Evolutionary conservation across 2,888 invertebrate species (phyloP).

Genomic region (Papilio protenor): DNA sequence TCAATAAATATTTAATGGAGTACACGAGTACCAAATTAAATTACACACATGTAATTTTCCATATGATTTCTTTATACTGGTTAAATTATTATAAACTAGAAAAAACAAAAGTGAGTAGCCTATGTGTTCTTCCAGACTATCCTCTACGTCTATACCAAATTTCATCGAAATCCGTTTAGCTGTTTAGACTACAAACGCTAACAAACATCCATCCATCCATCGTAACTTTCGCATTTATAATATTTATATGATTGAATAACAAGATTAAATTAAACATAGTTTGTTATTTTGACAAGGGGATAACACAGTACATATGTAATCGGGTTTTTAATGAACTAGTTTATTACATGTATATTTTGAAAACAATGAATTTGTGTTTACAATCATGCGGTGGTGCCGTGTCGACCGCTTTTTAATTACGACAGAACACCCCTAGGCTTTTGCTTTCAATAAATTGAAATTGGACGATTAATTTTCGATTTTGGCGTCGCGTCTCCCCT

Average conservation of each 20-base stretch:
- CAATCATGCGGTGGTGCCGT: slow-evolving; percentile 1
- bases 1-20: neutral
- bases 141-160: too few relatives aligned
- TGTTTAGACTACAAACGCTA: too few relatives aligned
- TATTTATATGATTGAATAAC: too few relatives aligned
- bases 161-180: too few relatives aligned
- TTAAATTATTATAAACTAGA: too few relatives aligned
- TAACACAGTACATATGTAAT: neutral
- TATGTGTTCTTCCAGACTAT: too few relatives aligned
- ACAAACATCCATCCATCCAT: too few relatives aligned
- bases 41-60: neutral
- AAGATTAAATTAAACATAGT: neutral
- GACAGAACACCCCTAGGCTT: slow-evolving; percentile 30
- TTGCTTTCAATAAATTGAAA: slow-evolving; percentile 30
- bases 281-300: neutral
- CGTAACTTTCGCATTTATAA: too few relatives aligned
- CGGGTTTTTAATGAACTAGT: neutral
- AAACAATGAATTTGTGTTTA: slow-evolving; percentile 17
- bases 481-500: slow-evolving; percentile 7
- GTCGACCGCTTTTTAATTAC: slow-evolving; percentile 33
- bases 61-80: too few relatives aligned
- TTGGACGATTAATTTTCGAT: slow-evolving; percentile 32
- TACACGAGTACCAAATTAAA: neutral
- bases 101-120: too few relatives aligned
- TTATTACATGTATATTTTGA: neutral